Evolutionary conservation across 1,140 invertebrate species (phyloP).

Genomic region (Apis cerana): DNA sequence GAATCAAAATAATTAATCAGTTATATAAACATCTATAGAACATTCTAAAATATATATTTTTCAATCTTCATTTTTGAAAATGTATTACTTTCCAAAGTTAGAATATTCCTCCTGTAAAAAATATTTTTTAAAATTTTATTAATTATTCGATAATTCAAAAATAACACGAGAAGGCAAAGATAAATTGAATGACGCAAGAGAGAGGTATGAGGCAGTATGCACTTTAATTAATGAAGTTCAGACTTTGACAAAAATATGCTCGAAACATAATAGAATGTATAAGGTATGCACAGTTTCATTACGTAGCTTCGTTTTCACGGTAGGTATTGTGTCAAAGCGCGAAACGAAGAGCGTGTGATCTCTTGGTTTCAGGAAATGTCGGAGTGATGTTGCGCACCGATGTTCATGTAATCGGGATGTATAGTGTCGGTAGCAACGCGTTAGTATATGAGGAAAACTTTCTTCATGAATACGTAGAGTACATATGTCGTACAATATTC

Average conservation of each 20-base stretch:
- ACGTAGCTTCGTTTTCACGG: not conserved
- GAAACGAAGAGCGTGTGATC: constrained; percentile 40
- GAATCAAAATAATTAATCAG: too few relatives aligned
- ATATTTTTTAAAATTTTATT: not conserved
- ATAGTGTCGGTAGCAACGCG: constrained; percentile 25
- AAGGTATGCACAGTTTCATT: not conserved
- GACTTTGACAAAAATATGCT: not conserved
- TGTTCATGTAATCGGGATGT: constrained; percentile 56
- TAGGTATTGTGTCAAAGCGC: not conserved
- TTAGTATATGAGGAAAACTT: constrained; percentile 56
- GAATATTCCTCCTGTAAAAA: not conserved
- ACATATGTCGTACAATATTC: constrained; percentile 64
- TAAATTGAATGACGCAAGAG: not conserved
- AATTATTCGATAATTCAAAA: not conserved
- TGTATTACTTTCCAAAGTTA: not conserved
- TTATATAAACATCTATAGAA: not conserved
- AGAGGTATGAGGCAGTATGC: not conserved
- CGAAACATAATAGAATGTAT: not conserved
- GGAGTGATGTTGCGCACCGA: constrained; percentile 36
- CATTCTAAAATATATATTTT: not conserved
- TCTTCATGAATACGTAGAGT: constrained; percentile 65
- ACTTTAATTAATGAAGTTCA: not conserved
- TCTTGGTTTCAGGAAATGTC: constrained; percentile 41
- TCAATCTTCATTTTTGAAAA: not conserved
- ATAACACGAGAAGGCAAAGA: too few relatives aligned